phyloP scores from a whole-genome alignment of 1,140 invertebrate species.

The Lanistes nyassanus region DNA sequence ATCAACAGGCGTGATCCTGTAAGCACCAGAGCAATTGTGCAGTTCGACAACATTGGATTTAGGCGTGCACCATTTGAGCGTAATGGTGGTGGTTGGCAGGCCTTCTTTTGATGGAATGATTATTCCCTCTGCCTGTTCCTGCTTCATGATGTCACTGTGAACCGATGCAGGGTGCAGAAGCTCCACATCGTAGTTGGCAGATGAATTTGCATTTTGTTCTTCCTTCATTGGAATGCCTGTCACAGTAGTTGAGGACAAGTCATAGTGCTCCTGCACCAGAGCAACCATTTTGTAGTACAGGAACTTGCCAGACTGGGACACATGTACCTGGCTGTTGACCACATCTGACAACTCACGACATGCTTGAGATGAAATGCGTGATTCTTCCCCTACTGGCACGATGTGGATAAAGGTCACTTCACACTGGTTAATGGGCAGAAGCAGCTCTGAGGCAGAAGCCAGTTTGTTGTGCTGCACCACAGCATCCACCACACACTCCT shows the following conservation, averaged over 20 bases:
- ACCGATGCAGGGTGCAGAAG: conserved; percentile 88
- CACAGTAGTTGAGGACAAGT: conserved; percentile 93
- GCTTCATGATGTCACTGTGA: conserved; percentile 70
- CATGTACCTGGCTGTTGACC: conserved; percentile 77
- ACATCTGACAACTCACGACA: conserved; percentile 71
- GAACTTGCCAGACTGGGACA: conserved; percentile 74
- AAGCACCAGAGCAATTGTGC: conserved; percentile 84
- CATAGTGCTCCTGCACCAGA: conserved; percentile 78
- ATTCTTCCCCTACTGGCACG: conserved; percentile 80
- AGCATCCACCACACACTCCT: conserved; percentile 85
- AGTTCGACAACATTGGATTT: conserved; percentile 78
- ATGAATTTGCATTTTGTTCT: conserved; percentile 97
- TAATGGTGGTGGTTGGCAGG: conserved; percentile 80
- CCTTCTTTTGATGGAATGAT: conserved; percentile 72
- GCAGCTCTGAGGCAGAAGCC: conserved; percentile 71
- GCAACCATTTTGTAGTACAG: conserved; percentile 66
- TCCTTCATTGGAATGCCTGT: conserved; percentile 99
- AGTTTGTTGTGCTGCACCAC: conserved; percentile 82
- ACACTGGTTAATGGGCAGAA: conserved; percentile 83
- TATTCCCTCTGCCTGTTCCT: conserved; percentile 63
- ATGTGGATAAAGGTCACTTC: conserved; percentile 90
- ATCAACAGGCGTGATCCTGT: conserved; percentile 93
- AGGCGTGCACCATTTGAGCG: conserved; percentile 95
- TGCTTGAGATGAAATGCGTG: conserved; percentile 75
- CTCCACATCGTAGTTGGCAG: conserved; percentile 98